A percentile compares a stretch with the other conserved stretches of the same genome.
phyloP scores from a whole-genome alignment of 1,140 invertebrate genomes.

The Ladona fulva region DNA sequence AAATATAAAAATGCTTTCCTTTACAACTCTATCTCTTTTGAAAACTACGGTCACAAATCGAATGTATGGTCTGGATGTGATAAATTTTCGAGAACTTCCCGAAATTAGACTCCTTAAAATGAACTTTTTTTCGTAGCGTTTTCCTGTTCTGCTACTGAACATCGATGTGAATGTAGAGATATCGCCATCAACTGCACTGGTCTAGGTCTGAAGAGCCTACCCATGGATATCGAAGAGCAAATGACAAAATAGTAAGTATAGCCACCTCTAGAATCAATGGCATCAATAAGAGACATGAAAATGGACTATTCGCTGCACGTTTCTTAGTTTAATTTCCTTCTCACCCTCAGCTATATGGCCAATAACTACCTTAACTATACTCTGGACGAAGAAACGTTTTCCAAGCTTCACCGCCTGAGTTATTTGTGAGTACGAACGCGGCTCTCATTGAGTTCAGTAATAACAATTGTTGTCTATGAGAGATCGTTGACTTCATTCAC shows the following conservation, averaged over 20 bases:
- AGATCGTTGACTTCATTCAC: too few species aligned
- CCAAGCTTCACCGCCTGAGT: background rate
- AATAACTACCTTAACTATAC: constrained; percentile 29
- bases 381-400: constrained; percentile 29
- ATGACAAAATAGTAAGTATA: constrained; percentile 33
- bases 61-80: too few species aligned
- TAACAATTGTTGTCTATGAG: too few species aligned
- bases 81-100: too few species aligned
- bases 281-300: too few species aligned
- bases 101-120: too few species aligned
- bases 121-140: constrained; percentile 26
- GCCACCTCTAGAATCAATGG: background rate
- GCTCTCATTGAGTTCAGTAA: too few species aligned
- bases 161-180: constrained; percentile 32
- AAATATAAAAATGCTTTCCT: too few species aligned
- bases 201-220: constrained; percentile 25
- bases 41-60: too few species aligned
- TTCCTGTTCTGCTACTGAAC: constrained; percentile 28
- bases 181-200: constrained; percentile 33
- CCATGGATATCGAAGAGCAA: constrained; percentile 30
- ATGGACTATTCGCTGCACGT: background rate
- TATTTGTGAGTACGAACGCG: constrained; percentile 9
- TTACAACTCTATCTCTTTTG: too few species aligned
- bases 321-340: constrained; percentile 11
- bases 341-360: constrained; percentile 29